Conservation (phyloP, 2,797 vertebrate genomes). For the Acanthurus leucopareius region DNA sequence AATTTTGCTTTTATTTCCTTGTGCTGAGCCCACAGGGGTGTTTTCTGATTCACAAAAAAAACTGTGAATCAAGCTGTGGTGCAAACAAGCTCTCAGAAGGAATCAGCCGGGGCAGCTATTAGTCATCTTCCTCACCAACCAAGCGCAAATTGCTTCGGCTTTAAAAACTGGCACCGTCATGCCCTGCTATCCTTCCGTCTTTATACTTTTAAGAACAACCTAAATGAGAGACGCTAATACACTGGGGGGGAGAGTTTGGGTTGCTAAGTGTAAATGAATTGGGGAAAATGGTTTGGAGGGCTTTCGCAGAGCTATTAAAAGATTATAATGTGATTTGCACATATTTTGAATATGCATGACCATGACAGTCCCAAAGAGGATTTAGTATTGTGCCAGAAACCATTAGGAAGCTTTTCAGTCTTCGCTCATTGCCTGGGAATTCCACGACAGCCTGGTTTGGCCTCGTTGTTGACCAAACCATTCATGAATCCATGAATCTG, state of each 20-base stretch:
- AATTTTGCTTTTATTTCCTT: slow-evolving; percentile 4
- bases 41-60: slow-evolving; percentile 26
- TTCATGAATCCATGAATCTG: slow-evolving; percentile 1
- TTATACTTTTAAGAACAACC: background rate
- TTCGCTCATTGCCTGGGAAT: slow-evolving; percentile 34
- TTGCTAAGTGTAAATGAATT: slow-evolving; percentile 40
- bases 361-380: slow-evolving; percentile 23
- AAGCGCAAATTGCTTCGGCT: slow-evolving; percentile 18
- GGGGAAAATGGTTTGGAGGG: slow-evolving; percentile 13
- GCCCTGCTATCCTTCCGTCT: background rate
- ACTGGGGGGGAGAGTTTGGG: background rate
- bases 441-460: slow-evolving; percentile 12
- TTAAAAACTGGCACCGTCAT: slow-evolving; percentile 29
- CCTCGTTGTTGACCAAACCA: slow-evolving; percentile 4
- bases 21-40: slow-evolving; percentile 13
- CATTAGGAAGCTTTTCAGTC: slow-evolving; percentile 47
- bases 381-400: slow-evolving; percentile 23
- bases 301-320: slow-evolving; percentile 36
- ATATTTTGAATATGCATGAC: slow-evolving; percentile 50
- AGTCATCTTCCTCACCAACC: slow-evolving; percentile 38
- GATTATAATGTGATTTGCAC: slow-evolving; percentile 55
- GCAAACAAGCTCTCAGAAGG: slow-evolving; percentile 52
- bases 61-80: slow-evolving; percentile 52
- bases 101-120: slow-evolving; percentile 30
- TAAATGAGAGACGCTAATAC: background rate